phyloP scores from a whole-genome alignment of 1,140 invertebrate genomes.

The Diuraphis noxia region DNA sequence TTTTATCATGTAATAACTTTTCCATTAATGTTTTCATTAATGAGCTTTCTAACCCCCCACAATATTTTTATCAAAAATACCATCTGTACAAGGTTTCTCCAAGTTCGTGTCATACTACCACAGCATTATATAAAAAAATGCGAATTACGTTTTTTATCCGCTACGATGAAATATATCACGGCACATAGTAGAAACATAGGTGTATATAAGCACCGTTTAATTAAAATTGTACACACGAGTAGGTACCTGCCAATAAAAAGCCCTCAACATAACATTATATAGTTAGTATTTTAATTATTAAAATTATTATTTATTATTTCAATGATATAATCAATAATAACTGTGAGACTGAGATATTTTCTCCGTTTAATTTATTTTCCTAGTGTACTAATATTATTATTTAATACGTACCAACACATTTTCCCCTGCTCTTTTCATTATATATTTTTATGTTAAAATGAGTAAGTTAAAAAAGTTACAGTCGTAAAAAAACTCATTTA shows the following conservation, averaged over 20 bases:
- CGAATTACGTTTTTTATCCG: neutral
- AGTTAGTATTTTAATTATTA: neutral
- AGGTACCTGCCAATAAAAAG: neutral
- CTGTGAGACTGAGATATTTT: neutral
- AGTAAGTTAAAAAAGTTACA: no score
- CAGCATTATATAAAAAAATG: neutral
- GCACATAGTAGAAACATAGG: neutral
- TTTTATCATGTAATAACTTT: slow-evolving; percentile 24
- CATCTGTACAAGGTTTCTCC: neutral
- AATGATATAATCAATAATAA: neutral
- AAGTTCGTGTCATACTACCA: neutral
- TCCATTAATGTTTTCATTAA: slow-evolving; percentile 35
- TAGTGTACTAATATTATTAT: neutral
- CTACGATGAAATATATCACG: neutral
- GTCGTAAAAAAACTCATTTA: neutral
- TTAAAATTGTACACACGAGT: neutral
- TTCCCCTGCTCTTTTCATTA: neutral
- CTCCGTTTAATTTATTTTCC: neutral
- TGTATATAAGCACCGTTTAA: neutral
- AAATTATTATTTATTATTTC: neutral
- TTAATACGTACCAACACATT: neutral
- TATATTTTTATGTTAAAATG: neutral
- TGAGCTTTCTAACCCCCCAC: neutral
- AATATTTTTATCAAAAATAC: neutral
- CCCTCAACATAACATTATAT: neutral